Evolutionary conservation across 2,888 invertebrate species (phyloP), one percentile per base, ranked within the genome.

Genomic region (Heliconius cydno): DNA sequence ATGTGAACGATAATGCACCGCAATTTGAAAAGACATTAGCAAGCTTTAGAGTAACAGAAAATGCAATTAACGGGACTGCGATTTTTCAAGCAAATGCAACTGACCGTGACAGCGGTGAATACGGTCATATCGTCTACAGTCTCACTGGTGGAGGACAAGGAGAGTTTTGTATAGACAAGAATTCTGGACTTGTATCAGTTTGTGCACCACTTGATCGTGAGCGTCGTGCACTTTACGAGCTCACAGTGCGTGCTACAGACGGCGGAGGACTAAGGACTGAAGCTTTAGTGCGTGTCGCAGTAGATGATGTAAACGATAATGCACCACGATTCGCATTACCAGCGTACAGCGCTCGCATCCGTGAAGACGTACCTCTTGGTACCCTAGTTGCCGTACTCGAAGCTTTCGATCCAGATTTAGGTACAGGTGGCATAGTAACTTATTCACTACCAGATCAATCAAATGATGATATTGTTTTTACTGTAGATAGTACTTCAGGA

Each of bases 301-400:
- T 98, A 10, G 97, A 98, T 87, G 99, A 99, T 91, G 97, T 98
- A 75, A 99, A 99, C 92, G 99, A 98, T 92, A 98, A 98, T 89
- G 96, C 97, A 3, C 98, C 98, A 0, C 96, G 95, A 82, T 99
- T 99, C 90, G 97, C 97, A 52, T 95, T 98, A 72, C 91, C 96
- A 41, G 96, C 96, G 82, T 98, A 98, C 88, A 90, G 96, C 66
- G 98, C 98, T 63, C 97, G 98, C 88, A 97, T 98, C 34, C 96
- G 98, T 10, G 99, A 99, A 92, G 99, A 99, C 91, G 96, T 99
- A 77, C 99, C 99, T 0, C 93, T 96, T 3, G 98, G 98, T 81
- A 97, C 98, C 80, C 97, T 98, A 3, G 97, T 99, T 3, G 98
- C 98, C 2, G 97, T 97, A 30, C 96, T 99, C 28, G 97, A 96